Evolutionary conservation across 37 sponge, comb jelly and placozoan genomes (phyloP).

Genomic region (Halichondria panicea): DNA sequence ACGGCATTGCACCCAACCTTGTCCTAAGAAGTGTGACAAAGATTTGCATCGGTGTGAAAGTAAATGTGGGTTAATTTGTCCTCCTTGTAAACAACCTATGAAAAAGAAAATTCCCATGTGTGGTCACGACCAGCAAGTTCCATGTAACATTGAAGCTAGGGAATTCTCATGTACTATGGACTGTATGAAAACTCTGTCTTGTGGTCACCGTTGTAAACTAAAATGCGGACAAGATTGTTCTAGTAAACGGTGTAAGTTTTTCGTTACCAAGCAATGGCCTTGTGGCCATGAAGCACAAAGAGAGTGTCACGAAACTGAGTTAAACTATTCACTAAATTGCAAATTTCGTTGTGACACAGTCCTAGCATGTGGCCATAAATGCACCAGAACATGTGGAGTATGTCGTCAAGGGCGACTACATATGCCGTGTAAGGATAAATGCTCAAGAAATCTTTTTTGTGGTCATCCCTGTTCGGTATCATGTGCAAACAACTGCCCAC

Average conservation of each 20-base stretch:
- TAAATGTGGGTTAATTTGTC: constrained; percentile 26
- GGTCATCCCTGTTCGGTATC: constrained; percentile 37
- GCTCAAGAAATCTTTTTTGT: constrained; percentile 27
- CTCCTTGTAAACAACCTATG: constrained; percentile 32
- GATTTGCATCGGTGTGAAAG: constrained; percentile 12
- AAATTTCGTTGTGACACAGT: constrained; percentile 15
- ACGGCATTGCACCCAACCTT: constrained; percentile 22
- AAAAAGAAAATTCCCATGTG: constrained; percentile 35
- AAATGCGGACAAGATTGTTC: constrained; percentile 29
- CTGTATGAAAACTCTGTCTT: constrained; percentile 15
- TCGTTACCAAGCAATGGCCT: neutral
- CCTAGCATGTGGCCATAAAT: constrained; percentile 31
- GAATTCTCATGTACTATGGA: neutral
- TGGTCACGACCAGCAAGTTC: constrained; percentile 44
- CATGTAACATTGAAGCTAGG: constrained; percentile 14
- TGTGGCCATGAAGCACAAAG: constrained; percentile 21
- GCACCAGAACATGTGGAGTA: constrained; percentile 11
- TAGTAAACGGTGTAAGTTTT: neutral
- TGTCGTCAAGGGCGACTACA: constrained; percentile 26
- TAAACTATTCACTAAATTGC: neutral
- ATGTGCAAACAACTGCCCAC: constrained; percentile 34
- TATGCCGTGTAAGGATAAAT: constrained; percentile 16
- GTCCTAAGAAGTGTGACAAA: constrained; percentile 13
- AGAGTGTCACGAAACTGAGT: neutral
- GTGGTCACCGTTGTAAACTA: constrained; percentile 40